Evolutionary conservation across 2,797 vertebrate species (phyloP).

Genomic region (Poecile montanus): DNA sequence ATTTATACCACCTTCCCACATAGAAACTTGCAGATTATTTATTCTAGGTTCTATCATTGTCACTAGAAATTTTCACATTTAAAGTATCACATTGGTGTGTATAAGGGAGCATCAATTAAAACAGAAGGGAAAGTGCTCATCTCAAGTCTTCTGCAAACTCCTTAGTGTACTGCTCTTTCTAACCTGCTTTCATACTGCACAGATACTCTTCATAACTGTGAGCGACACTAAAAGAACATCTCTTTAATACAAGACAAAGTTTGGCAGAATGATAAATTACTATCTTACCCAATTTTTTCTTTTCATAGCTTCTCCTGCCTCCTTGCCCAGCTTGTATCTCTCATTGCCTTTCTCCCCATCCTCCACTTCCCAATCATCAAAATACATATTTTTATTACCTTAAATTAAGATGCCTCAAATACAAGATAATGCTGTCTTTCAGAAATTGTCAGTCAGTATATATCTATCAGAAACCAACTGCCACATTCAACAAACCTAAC

Average conservation of each 20-base stretch:
- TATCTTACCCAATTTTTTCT: neutral
- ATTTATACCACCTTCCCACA: neutral
- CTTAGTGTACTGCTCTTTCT: neutral
- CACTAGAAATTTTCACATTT: neutral
- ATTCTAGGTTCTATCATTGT: neutral
- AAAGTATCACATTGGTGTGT: neutral
- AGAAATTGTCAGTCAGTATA: neutral
- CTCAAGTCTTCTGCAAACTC: neutral
- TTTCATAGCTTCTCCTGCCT: neutral
- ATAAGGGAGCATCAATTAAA: neutral
- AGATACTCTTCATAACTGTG: neutral
- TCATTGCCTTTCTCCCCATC: neutral
- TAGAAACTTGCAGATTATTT: neutral
- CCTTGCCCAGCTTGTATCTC: neutral
- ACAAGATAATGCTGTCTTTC: neutral
- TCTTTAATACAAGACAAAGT: neutral
- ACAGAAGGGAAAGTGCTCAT: neutral
- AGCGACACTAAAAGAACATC: neutral
- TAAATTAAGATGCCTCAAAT: neutral
- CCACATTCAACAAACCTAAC: neutral
- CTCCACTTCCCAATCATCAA: neutral
- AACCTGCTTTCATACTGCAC: neutral
- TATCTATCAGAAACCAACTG: neutral
- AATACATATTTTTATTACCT: neutral
- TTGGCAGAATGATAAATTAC: neutral